Percentiles rank a stretch among this genome's conserved stretches.
Conservation (phyloP, 2,113 vertebrate species). For the Sinosuthora webbiana region DNA sequence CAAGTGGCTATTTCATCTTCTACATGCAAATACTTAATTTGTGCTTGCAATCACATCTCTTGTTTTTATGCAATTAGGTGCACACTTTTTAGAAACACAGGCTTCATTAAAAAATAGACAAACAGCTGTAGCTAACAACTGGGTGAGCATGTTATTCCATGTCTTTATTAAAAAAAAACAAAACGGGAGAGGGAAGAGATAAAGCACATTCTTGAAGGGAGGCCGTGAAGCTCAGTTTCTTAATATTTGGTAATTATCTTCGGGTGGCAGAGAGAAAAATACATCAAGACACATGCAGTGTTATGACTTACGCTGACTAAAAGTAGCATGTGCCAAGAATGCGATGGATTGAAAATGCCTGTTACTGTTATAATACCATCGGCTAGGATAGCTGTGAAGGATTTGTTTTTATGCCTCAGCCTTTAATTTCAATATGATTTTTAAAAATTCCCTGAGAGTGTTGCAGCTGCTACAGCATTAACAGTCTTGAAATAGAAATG, state of each 20-base stretch:
- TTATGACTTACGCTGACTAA: slow-evolving; percentile 21
- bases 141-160: background rate
- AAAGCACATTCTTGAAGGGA: background rate
- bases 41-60: background rate
- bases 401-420: slow-evolving; percentile 53
- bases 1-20: background rate
- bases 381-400: slow-evolving; percentile 52
- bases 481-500: slow-evolving; percentile 77
- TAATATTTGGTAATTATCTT: slow-evolving; percentile 29
- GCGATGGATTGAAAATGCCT: slow-evolving; percentile 47
- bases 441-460: slow-evolving; percentile 69
- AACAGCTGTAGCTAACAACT: background rate
- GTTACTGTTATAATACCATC: slow-evolving; percentile 51
- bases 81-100: background rate
- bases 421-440: slow-evolving; percentile 74
- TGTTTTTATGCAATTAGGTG: background rate
- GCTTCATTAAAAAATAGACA: background rate
- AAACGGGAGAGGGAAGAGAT: background rate
- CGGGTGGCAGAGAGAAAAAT: background rate
- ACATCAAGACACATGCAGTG: background rate
- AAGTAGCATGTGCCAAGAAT: slow-evolving; percentile 23
- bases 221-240: background rate
- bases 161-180: background rate
- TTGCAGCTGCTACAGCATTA: slow-evolving; percentile 76
- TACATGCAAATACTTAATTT: background rate